These are phyloP conservation scores for Pseudoatta argentina DNA, from an alignment of 1,140 invertebrate species.

Conservation along the genomic window DNA sequence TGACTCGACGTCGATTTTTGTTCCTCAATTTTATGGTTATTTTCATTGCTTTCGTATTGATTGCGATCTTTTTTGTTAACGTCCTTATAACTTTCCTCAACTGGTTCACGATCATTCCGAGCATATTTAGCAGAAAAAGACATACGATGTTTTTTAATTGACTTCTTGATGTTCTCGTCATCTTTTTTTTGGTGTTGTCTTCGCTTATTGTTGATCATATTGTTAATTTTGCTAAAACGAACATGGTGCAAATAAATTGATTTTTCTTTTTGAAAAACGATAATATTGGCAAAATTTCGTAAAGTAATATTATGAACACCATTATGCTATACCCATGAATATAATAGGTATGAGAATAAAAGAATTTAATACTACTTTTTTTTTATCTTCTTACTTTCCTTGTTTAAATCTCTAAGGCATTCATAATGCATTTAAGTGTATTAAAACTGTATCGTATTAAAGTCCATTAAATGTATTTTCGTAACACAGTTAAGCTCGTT, in stretches of 20 bases:
- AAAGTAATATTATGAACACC: neutral
- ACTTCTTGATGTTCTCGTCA: neutral
- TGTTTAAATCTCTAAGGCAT: neutral
- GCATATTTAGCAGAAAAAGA: neutral
- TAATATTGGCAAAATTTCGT: neutral
- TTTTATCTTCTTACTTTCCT: constrained; percentile 1
- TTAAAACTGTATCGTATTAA: neutral
- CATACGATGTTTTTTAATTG: constrained; percentile 11
- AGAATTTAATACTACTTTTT: constrained; percentile 8
- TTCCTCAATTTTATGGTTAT: constrained; percentile 2
- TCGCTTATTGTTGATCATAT: constrained; percentile 1
- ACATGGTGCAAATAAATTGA: neutral
- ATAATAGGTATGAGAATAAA: neutral
- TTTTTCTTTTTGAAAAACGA: neutral
- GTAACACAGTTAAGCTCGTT: neutral
- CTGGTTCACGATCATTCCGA: neutral
- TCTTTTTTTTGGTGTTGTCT: neutral
- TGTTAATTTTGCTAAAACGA: constrained; percentile 17
- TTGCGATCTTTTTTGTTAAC: neutral
- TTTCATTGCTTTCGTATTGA: constrained; percentile 6
- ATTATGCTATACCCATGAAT: neutral
- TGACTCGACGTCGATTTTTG: constrained; percentile 39
- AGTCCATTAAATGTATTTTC: neutral
- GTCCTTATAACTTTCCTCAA: neutral
- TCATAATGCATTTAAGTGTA: constrained; percentile 15